Evolutionary conservation across 2,113 vertebrate genomes (phyloP).

Genomic region (Apeltes quadracus): DNA sequence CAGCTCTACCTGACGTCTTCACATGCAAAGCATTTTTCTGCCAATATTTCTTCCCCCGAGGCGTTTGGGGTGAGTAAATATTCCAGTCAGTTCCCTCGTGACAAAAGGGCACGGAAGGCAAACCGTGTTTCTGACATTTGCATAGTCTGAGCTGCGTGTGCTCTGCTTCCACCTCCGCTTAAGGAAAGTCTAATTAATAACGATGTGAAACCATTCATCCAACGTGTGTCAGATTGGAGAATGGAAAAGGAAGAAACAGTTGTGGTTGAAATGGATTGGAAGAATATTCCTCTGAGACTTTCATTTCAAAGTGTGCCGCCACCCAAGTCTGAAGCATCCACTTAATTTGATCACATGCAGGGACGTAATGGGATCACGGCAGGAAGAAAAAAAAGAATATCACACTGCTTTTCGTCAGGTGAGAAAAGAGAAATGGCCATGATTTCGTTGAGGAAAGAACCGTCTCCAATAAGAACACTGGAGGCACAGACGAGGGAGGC

Average conservation of each 20-base stretch:
- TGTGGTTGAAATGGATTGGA: neutral
- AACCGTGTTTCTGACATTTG: slow-evolving; percentile 66
- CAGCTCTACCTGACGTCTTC: neutral
- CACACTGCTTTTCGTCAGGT: slow-evolving; percentile 37
- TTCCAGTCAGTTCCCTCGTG: slow-evolving; percentile 65
- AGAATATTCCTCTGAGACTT: neutral
- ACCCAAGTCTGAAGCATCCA: slow-evolving; percentile 8
- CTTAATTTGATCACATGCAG: slow-evolving; percentile 18
- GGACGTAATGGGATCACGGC: neutral
- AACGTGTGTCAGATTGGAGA: slow-evolving; percentile 3
- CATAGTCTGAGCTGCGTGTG: slow-evolving; percentile 64
- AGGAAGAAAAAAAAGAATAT: slow-evolving; percentile 13
- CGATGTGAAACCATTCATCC: slow-evolving; percentile 33
- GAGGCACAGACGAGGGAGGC: slow-evolving; percentile 28
- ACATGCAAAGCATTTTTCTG: slow-evolving; percentile 14
- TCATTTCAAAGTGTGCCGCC: slow-evolving; percentile 8
- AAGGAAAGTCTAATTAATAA: slow-evolving; percentile 43
- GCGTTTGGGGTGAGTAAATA: slow-evolving; percentile 53
- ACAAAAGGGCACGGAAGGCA: slow-evolving; percentile 52
- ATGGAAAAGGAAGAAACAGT: neutral
- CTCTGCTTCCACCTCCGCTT: slow-evolving; percentile 50
- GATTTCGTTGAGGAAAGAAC: slow-evolving; percentile 33
- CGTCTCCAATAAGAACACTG: slow-evolving; percentile 44
- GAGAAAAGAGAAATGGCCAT: slow-evolving; percentile 30
- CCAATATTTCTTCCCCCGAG: slow-evolving; percentile 11